Conservation (phyloP, 2,113 vertebrate genomes). For the Columba janthina region DNA sequence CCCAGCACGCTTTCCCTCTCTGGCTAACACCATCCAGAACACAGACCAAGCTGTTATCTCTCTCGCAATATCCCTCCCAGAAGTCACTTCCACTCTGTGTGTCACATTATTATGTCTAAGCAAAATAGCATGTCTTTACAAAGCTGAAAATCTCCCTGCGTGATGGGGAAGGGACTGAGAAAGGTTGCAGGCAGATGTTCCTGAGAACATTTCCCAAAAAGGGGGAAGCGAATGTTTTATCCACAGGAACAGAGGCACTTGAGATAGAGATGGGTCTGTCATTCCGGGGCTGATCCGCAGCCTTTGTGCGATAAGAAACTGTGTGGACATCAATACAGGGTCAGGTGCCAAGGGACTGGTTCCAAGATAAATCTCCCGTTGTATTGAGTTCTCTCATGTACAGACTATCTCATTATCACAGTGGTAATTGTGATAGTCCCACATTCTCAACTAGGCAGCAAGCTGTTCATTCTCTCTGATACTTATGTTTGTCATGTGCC, state of each 20-base stretch:
- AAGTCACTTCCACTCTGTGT: background rate
- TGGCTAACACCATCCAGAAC: background rate
- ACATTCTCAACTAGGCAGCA: background rate
- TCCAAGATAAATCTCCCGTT: background rate
- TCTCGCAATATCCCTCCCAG: background rate
- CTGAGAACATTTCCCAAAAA: background rate
- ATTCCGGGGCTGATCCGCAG: background rate
- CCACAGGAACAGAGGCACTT: background rate
- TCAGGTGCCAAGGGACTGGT: background rate
- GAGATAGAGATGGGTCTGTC: background rate
- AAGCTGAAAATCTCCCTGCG: background rate
- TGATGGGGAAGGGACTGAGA: background rate
- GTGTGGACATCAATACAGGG: background rate
- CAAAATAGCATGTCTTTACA: background rate
- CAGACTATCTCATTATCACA: background rate
- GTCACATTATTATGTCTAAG: rapidly evolving
- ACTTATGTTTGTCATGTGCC: background rate
- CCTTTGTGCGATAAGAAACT: background rate
- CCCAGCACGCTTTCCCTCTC: background rate
- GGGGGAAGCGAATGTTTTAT: background rate
- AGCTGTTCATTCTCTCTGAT: background rate
- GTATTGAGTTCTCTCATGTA: background rate
- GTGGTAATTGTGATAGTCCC: background rate
- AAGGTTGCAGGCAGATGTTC: background rate
- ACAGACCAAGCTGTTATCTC: background rate